These are phyloP conservation scores for Spodoptera littoralis DNA, from an alignment of 2,888 invertebrate species.

Conservation along the genomic window DNA sequence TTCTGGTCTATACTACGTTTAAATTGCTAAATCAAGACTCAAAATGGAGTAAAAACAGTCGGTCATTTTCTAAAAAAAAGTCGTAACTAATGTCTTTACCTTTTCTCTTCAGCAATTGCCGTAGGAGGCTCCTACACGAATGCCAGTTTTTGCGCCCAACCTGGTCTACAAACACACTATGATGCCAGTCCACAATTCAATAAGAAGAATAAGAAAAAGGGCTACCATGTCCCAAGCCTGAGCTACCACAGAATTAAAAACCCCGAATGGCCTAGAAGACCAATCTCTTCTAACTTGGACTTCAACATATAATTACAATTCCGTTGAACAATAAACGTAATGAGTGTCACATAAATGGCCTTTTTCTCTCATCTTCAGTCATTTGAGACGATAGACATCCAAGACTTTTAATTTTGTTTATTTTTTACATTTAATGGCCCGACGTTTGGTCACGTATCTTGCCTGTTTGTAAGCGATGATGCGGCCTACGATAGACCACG, in stretches of 20 bases:
- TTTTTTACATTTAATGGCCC: too few relatives aligned
- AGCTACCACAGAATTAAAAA: slow-evolving; percentile 60
- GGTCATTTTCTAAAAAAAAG: too few relatives aligned
- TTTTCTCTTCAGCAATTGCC: slow-evolving; percentile 57
- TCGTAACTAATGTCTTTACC: neutral
- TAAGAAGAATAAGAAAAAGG: slow-evolving; percentile 29
- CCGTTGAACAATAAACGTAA: neutral
- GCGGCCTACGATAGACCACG: too few relatives aligned
- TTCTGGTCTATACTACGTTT: too few relatives aligned
- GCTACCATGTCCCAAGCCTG: slow-evolving; percentile 45
- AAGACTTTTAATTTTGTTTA: too few relatives aligned
- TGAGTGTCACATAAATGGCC: too few relatives aligned
- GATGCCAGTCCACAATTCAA: slow-evolving; percentile 54
- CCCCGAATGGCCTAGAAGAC: slow-evolving; percentile 31
- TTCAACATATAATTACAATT: slow-evolving; percentile 27
- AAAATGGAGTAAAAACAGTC: too few relatives aligned
- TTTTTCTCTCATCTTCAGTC: too few relatives aligned
- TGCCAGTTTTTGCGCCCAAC: slow-evolving; percentile 42
- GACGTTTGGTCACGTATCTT: too few relatives aligned
- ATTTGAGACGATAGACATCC: too few relatives aligned
- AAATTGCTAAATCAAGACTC: too few relatives aligned
- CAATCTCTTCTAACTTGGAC: slow-evolving; percentile 32
- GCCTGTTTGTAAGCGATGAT: too few relatives aligned
- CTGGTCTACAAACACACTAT: slow-evolving; percentile 51
- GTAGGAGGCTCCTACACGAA: slow-evolving; percentile 44